phyloP scores from a whole-genome alignment of 2,888 invertebrate species.

The Dryocosmus kuriphilus region DNA sequence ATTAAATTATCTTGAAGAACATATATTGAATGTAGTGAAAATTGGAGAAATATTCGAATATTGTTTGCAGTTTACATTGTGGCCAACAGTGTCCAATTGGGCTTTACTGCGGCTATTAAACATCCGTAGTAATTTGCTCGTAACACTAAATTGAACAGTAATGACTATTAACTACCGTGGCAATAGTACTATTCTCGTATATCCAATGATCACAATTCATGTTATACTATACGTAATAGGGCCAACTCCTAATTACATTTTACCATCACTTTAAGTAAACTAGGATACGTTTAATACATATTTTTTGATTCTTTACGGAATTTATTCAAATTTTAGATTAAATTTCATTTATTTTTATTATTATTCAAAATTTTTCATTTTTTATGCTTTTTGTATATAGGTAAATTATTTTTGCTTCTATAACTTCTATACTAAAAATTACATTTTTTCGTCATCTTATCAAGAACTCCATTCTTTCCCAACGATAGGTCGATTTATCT shows the following conservation, averaged over 20 bases:
- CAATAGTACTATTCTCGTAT: constrained; percentile 1
- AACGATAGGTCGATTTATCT: constrained; percentile 2
- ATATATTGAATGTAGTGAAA: not conserved
- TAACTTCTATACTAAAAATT: not conserved
- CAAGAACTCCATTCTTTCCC: not conserved
- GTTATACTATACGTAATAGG: not conserved
- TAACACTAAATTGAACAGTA: constrained; percentile 14
- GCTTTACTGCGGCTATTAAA: constrained; percentile 1
- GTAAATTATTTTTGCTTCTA: too few species aligned
- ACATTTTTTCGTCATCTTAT: constrained; percentile 5
- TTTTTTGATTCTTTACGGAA: not conserved
- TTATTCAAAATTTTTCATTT: not conserved
- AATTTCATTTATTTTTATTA: not conserved
- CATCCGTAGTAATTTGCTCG: constrained; percentile 16
- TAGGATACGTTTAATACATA: not conserved
- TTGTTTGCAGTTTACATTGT: not conserved
- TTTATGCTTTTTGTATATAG: too few species aligned
- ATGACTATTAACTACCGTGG: constrained; percentile 17
- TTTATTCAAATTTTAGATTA: not conserved
- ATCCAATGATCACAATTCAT: constrained; percentile 12
- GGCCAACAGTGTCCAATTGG: constrained; percentile 3
- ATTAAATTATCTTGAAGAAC: not conserved
- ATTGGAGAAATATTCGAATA: constrained; percentile 2
- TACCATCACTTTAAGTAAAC: not conserved
- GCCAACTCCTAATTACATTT: not conserved